These are phyloP conservation scores for Pentamera pediparva DNA, from an alignment of 53 echinoderm and acorn worm genomes.

Conservation along the genomic window DNA sequence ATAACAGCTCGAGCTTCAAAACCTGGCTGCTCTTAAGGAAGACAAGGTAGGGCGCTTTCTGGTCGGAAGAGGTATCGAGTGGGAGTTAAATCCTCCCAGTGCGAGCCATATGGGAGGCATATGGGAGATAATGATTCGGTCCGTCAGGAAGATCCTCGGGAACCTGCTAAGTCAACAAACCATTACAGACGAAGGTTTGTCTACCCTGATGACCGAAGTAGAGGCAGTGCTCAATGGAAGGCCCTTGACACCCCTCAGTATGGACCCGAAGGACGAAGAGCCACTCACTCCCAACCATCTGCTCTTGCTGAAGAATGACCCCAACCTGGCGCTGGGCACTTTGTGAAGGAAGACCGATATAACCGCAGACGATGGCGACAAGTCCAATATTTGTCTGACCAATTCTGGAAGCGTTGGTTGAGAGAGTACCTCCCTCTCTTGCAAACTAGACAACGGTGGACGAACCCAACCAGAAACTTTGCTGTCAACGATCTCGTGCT, in stretches of 20 bases:
- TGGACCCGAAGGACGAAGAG: constrained; percentile 44
- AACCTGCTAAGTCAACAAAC: constrained; percentile 34
- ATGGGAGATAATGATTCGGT: constrained; percentile 59
- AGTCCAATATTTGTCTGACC: constrained; percentile 40
- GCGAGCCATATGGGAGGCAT: constrained; percentile 56
- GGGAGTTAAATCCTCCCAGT: constrained; percentile 58
- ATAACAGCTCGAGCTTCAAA: constrained; percentile 46
- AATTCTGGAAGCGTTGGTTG: constrained; percentile 45
- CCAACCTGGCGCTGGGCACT: constrained; percentile 29
- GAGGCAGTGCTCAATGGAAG: constrained; percentile 57
- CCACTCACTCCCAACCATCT: constrained; percentile 63
- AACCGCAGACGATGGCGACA: constrained; percentile 51
- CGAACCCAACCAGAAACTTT: constrained; percentile 17
- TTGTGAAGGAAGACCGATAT: constrained; percentile 41
- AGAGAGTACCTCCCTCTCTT: constrained; percentile 42
- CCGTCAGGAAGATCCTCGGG: constrained; percentile 32
- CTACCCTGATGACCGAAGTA: constrained; percentile 54
- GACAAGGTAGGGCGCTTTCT: constrained; percentile 21
- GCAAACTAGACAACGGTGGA: constrained; percentile 23
- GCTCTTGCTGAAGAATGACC: constrained; percentile 31
- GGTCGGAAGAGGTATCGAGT: constrained; percentile 38
- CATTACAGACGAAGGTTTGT: constrained; percentile 38
- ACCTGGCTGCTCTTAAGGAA: background rate
- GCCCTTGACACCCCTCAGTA: constrained; percentile 49
- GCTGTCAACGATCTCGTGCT: constrained; percentile 36